These are phyloP conservation scores for Drosophila borborema DNA, from an alignment of 2,888 invertebrate genomes.

Conservation along the genomic window DNA sequence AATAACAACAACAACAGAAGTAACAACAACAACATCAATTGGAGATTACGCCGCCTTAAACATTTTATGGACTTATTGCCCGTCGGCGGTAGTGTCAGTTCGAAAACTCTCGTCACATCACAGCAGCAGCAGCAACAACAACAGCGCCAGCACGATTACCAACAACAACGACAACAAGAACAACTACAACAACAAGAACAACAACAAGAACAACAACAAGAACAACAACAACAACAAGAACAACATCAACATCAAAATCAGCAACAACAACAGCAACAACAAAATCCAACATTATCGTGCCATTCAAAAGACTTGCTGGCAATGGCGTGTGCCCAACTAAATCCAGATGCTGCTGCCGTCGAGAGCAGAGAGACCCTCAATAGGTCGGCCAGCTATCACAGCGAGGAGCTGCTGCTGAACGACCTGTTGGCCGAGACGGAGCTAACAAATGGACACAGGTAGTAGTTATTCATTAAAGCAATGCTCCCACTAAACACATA, in stretches of 20 bases:
- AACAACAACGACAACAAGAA: constrained; percentile 38
- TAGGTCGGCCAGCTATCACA: constrained; percentile 71
- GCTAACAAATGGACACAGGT: constrained; percentile 52
- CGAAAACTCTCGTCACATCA: constrained; percentile 26
- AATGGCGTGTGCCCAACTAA: constrained; percentile 4
- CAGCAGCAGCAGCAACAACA: constrained; percentile 44
- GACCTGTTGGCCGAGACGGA: constrained; percentile 39
- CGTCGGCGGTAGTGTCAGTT: constrained; percentile 45
- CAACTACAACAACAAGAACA: constrained; percentile 43
- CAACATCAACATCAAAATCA: constrained; percentile 20
- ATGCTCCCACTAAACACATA: constrained; percentile 8
- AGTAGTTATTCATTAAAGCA: constrained; percentile 35
- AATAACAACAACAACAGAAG: neutral
- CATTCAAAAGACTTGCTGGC: constrained; percentile 8
- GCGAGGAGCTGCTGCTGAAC: constrained; percentile 76
- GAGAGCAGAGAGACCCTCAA: constrained; percentile 39
- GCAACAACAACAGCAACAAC: constrained; percentile 27
- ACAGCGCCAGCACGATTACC: constrained; percentile 11
- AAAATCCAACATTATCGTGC: constrained; percentile 36
- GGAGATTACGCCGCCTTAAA: constrained; percentile 53
- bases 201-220: constrained; percentile 27
- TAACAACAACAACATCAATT: constrained; percentile 26
- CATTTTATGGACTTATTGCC: constrained; percentile 71
- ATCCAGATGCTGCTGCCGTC: constrained; percentile 14
- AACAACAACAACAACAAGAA: constrained; percentile 24